These are phyloP conservation scores for Andrena minutula DNA, from an alignment of 2,888 invertebrate genomes.

Conservation along the genomic window DNA sequence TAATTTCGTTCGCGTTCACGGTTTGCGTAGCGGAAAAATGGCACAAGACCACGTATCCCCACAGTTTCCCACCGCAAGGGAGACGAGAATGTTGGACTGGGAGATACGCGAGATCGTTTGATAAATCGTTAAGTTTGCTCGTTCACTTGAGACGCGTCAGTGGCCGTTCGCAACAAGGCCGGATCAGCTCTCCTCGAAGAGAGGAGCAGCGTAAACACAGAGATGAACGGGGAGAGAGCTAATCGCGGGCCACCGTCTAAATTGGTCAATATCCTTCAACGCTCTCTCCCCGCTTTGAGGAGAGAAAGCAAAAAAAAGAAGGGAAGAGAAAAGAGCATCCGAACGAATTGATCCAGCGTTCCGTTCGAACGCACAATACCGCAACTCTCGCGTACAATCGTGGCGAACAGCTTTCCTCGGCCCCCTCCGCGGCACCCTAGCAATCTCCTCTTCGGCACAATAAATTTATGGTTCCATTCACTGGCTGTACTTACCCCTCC, in stretches of 20 bases:
- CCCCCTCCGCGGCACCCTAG: conserved; percentile 41
- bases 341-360: conserved; percentile 67
- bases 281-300: background rate
- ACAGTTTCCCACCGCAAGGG: too few relatives aligned
- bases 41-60: too few relatives aligned
- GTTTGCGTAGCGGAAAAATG: background rate
- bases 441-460: conserved; percentile 75
- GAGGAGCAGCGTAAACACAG: background rate
- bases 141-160: too few relatives aligned
- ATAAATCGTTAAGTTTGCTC: too few relatives aligned
- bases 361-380: conserved; percentile 70
- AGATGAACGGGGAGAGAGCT: conserved; percentile 2
- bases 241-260: conserved; percentile 42
- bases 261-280: conserved; percentile 45
- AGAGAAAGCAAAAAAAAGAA: background rate
- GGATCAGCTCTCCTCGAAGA: too few relatives aligned
- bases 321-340: conserved; percentile 66
- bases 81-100: too few relatives aligned
- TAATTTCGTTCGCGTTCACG: background rate
- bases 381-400: conserved; percentile 73
- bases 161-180: too few relatives aligned
- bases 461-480: conserved; percentile 80
- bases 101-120: too few relatives aligned
- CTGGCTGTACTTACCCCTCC: conserved; percentile 46
- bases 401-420: conserved; percentile 65